A percentile compares a stretch with the other conserved stretches of the same genome.
Evolutionary conservation across 2,888 invertebrate species (phyloP).

Genomic region (Timandra comae): DNA sequence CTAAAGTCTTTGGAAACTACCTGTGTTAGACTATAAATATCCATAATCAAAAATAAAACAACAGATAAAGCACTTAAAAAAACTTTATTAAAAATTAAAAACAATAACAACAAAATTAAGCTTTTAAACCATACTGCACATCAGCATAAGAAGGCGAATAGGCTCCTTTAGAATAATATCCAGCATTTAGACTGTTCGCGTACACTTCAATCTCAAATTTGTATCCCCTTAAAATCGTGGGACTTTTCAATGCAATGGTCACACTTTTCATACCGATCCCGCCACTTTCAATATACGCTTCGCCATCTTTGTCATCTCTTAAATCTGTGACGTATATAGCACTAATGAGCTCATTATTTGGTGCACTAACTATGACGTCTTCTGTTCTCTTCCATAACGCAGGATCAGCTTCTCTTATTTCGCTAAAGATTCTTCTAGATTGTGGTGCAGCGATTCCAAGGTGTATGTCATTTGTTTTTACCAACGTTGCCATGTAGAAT

Average conservation of each 20-base stretch:
- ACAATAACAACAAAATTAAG: constrained; percentile 22
- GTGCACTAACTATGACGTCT: constrained; percentile 42
- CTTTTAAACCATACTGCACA: constrained; percentile 39
- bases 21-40: no score
- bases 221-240: constrained; percentile 53
- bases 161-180: constrained; percentile 38
- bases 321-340: constrained; percentile 54
- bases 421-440: constrained; percentile 47
- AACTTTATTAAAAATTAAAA: constrained; percentile 5
- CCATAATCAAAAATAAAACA: constrained; percentile 1
- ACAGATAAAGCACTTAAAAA: constrained; percentile 2
- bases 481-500: constrained; percentile 6
- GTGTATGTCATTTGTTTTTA: constrained; percentile 16
- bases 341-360: constrained; percentile 46
- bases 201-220: constrained; percentile 58
- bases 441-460: constrained; percentile 12
- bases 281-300: constrained; percentile 49
- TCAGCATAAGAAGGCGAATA: constrained; percentile 26
- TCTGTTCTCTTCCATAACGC: constrained; percentile 58
- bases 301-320: constrained; percentile 51
- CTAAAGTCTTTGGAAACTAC: no score
- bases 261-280: constrained; percentile 53
- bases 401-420: constrained; percentile 37
- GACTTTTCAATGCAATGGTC: constrained; percentile 51
- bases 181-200: constrained; percentile 30